Evolutionary conservation across 2,113 vertebrate species (phyloP).

Genomic region (Delphinus delphis): DNA sequence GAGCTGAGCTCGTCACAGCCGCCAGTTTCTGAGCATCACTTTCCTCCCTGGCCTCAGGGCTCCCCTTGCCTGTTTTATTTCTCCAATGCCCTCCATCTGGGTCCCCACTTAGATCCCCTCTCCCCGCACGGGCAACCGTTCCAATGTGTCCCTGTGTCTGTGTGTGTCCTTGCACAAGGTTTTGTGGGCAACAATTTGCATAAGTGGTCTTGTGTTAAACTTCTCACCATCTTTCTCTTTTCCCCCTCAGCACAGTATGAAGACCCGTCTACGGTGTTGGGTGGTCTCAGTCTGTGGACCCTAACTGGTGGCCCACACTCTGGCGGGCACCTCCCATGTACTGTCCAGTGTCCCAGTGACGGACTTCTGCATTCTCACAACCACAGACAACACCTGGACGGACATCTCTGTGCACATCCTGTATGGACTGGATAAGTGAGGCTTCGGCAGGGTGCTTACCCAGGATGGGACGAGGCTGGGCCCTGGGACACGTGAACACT

Average conservation of each 20-base stretch:
- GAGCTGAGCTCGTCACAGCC: fast-evolving
- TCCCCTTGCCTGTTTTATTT: not conserved
- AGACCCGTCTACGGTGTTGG: fast-evolving
- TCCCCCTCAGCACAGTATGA: not conserved
- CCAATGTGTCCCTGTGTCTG: fast-evolving
- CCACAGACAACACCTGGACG: fast-evolving
- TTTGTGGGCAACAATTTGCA: not conserved
- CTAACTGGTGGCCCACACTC: fast-evolving
- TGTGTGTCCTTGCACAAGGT: too few relatives aligned
- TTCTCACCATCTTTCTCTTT: not conserved
- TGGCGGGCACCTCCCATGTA: fast-evolving
- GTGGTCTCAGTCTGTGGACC: not conserved
- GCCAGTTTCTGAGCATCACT: fast-evolving
- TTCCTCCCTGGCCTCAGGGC: not conserved
- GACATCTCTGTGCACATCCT: not conserved
- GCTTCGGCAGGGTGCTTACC: fast-evolving
- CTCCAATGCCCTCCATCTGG: not conserved
- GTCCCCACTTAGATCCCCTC: too few relatives aligned
- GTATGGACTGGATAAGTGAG: not conserved
- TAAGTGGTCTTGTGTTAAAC: fast-evolving
- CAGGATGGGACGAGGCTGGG: fast-evolving
- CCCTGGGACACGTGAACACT: fast-evolving
- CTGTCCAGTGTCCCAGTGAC: not conserved
- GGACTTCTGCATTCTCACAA: not conserved
- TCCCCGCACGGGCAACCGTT: fast-evolving